Evolutionary conservation across 2,888 invertebrate genomes (phyloP).

Genomic region (Schrankia costaestrigalis): DNA sequence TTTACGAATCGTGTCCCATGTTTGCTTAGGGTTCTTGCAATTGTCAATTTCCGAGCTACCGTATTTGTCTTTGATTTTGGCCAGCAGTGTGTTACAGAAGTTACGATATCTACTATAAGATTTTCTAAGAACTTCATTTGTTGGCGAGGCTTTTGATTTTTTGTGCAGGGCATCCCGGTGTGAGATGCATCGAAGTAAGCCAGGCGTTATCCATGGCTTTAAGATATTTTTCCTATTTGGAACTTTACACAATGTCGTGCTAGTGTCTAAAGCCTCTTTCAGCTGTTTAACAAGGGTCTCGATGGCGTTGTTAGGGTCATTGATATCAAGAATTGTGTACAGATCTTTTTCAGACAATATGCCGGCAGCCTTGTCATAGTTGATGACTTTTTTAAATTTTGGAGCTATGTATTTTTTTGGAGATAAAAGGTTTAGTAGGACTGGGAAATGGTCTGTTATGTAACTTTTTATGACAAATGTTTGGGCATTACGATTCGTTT

Average conservation of each 20-base stretch:
- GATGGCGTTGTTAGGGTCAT: background rate
- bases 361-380: background rate
- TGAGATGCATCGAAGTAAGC: too few relatives aligned
- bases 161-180: background rate
- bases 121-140: background rate
- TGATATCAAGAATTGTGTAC: background rate
- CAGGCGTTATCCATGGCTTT: too few relatives aligned
- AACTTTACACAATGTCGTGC: too few relatives aligned
- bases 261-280: background rate
- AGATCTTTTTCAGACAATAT: background rate
- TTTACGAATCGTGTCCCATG: too few relatives aligned
- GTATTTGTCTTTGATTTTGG: too few relatives aligned
- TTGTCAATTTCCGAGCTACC: background rate
- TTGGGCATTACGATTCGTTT: slow-evolving; percentile 1
- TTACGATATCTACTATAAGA: background rate
- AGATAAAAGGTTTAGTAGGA: background rate
- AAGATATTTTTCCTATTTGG: too few relatives aligned
- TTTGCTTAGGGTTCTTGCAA: background rate
- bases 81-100: background rate
- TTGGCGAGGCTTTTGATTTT: background rate
- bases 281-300: background rate
- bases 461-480: slow-evolving; percentile 3
- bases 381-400: background rate
- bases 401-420: background rate
- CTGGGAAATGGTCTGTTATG: slow-evolving; percentile 2